Evolutionary conservation across 35 echinoderm and acorn worm species (phyloP).

Genomic region (Holothuria glaberrima): DNA sequence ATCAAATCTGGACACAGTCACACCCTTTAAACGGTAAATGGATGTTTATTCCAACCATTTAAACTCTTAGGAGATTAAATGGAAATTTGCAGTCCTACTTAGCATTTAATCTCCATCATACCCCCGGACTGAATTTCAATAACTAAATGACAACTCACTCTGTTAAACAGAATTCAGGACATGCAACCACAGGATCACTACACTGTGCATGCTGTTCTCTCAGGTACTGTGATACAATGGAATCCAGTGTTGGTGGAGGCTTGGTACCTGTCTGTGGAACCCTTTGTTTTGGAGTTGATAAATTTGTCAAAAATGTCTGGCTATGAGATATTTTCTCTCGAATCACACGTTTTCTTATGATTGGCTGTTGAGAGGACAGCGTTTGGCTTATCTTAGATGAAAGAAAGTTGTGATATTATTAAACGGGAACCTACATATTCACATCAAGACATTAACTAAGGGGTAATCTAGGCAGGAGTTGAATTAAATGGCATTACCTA

Average conservation of each 20-base stretch:
- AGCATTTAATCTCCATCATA: no score
- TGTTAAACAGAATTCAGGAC: conserved; percentile 88
- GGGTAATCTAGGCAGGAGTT: neutral
- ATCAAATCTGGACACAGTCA: no score
- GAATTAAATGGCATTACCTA: neutral
- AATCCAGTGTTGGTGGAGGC: conserved; percentile 77
- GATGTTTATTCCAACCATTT: no score
- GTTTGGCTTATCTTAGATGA: no score
- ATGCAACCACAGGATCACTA: conserved; percentile 90
- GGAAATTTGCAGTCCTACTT: no score
- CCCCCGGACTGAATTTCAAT: no score
- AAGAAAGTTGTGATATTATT: no score
- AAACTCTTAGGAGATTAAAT: no score
- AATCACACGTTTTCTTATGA: conserved; percentile 62
- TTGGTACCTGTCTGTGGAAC: conserved; percentile 32
- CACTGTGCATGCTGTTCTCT: conserved; percentile 94
- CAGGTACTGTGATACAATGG: conserved; percentile 90
- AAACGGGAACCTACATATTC: no score
- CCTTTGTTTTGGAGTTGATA: conserved; percentile 39
- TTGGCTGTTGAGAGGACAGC: conserved; percentile 2
- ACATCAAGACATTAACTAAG: no score
- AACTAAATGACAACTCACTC: conserved; percentile 72
- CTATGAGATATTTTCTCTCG: conserved; percentile 74
- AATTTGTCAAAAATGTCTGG: conserved; percentile 28
- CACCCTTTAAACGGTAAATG: no score